Conservation (phyloP, 2,888 invertebrate genomes). For the Drosophila ezoana region DNA sequence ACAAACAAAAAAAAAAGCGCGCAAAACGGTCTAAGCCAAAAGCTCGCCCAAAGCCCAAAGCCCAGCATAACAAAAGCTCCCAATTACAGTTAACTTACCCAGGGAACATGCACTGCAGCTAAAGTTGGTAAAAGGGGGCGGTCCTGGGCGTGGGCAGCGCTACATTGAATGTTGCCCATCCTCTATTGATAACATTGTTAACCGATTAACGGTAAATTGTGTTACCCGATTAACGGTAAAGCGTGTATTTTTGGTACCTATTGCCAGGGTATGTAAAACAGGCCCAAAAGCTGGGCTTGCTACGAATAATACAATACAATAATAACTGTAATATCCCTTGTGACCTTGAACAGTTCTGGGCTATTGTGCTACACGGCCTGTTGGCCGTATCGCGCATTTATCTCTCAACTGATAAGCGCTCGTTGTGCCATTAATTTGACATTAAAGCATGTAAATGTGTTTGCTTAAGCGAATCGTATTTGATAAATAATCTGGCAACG, state of each 20-base stretch:
- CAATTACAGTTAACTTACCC: slow-evolving; percentile 27
- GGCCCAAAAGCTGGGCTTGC: too few relatives aligned
- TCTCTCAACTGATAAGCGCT: slow-evolving; percentile 25
- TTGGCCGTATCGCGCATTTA: slow-evolving; percentile 14
- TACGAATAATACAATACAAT: background rate
- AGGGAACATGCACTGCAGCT: slow-evolving; percentile 24
- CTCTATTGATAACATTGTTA: slow-evolving; percentile 10
- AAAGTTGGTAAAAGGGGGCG: background rate
- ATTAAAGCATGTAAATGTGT: slow-evolving; percentile 20
- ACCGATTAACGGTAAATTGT: slow-evolving; percentile 9
- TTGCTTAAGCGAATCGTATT: slow-evolving; percentile 6
- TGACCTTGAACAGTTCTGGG: slow-evolving; percentile 13
- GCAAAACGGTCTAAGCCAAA: slow-evolving; percentile 36
- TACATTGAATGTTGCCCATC: slow-evolving; percentile 12
- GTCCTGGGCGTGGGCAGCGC: background rate
- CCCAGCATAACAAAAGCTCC: slow-evolving; percentile 30
- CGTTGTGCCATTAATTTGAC: background rate
- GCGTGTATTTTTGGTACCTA: background rate
- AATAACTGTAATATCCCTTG: slow-evolving; percentile 1
- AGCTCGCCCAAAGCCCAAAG: slow-evolving; percentile 35
- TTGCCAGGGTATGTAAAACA: too few relatives aligned
- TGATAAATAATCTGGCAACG: slow-evolving; percentile 15
- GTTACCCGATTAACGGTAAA: slow-evolving; percentile 12
- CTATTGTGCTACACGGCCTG: background rate
- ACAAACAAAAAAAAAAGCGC: slow-evolving; percentile 22